Percentiles rank a stretch among this genome's conserved stretches.
These are phyloP conservation scores for Drosophila carrolli DNA, from an alignment of 1,140 invertebrate genomes.

Conservation along the genomic window DNA sequence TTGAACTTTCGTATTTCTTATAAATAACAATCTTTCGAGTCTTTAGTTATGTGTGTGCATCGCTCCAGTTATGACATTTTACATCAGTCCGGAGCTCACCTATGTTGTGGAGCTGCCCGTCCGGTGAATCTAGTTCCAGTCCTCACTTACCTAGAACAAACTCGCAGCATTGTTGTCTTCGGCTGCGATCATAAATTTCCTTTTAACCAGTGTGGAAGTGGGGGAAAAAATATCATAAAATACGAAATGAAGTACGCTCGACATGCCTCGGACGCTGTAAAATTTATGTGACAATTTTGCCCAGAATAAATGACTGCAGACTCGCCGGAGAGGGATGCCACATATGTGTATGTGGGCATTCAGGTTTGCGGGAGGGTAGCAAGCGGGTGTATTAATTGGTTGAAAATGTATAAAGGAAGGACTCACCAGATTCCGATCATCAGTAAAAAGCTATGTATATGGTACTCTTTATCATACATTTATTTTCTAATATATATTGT, in stretches of 20 bases:
- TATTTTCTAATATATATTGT: no score
- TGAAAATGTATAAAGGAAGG: background rate
- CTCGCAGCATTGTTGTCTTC: constrained; percentile 47
- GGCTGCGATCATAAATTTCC: constrained; percentile 63
- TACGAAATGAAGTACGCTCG: constrained; percentile 80
- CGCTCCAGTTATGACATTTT: constrained; percentile 28
- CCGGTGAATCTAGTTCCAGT: constrained; percentile 33
- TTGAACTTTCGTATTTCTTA: constrained; percentile 45
- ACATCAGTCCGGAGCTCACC: constrained; percentile 22
- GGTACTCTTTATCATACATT: no score
- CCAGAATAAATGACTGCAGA: constrained; percentile 70
- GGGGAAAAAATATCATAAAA: constrained; percentile 73
- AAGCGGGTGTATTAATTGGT: constrained; percentile 13
- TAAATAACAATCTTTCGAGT: constrained; percentile 44
- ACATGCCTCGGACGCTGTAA: constrained; percentile 69
- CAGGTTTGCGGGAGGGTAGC: constrained; percentile 36
- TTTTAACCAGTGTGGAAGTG: constrained; percentile 63
- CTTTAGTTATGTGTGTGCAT: constrained; percentile 53
- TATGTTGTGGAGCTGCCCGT: constrained; percentile 10
- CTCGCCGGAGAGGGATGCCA: constrained; percentile 31
- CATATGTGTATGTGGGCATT: constrained; percentile 43
- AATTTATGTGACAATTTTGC: constrained; percentile 82
- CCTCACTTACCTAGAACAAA: constrained; percentile 43
- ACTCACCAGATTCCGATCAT: no score
- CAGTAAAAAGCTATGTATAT: no score